Evolutionary conservation across 1,140 invertebrate genomes (phyloP).

Genomic region (Cepaea nemoralis): DNA sequence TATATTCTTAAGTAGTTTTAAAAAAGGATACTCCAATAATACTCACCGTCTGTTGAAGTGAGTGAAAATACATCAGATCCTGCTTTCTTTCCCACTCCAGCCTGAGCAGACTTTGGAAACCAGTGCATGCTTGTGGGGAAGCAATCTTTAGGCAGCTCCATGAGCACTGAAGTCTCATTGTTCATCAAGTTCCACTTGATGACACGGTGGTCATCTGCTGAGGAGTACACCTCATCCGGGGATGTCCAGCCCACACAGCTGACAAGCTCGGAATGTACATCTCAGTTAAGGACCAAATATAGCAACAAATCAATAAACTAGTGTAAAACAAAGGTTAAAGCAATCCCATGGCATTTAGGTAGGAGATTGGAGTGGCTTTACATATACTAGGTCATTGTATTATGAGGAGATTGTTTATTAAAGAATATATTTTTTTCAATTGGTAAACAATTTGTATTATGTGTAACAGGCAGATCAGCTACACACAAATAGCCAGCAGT

Average conservation of each 20-base stretch:
- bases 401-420: too few relatives aligned
- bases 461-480: too few relatives aligned
- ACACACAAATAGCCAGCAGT: too few relatives aligned
- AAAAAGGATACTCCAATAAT: background rate
- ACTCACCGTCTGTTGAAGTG: slow-evolving; percentile 86
- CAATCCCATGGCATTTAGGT: too few relatives aligned
- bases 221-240: slow-evolving; percentile 91
- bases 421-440: too few relatives aligned
- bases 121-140: slow-evolving; percentile 91
- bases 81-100: slow-evolving; percentile 79
- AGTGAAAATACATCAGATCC: slow-evolving; percentile 86
- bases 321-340: too few relatives aligned
- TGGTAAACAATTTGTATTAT: too few relatives aligned
- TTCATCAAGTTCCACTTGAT: slow-evolving; percentile 88
- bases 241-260: slow-evolving; percentile 92
- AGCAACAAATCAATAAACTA: too few relatives aligned
- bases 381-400: too few relatives aligned
- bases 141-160: slow-evolving; percentile 85
- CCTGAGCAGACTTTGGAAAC: slow-evolving; percentile 76
- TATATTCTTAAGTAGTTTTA: slow-evolving; percentile 6
- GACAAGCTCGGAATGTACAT: slow-evolving; percentile 79
- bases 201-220: slow-evolving; percentile 91
- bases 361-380: too few relatives aligned
- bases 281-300: slow-evolving; percentile 62
- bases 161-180: slow-evolving; percentile 81